phyloP scores from a whole-genome alignment of 2,888 invertebrate species.

The Drosophila robusta region DNA sequence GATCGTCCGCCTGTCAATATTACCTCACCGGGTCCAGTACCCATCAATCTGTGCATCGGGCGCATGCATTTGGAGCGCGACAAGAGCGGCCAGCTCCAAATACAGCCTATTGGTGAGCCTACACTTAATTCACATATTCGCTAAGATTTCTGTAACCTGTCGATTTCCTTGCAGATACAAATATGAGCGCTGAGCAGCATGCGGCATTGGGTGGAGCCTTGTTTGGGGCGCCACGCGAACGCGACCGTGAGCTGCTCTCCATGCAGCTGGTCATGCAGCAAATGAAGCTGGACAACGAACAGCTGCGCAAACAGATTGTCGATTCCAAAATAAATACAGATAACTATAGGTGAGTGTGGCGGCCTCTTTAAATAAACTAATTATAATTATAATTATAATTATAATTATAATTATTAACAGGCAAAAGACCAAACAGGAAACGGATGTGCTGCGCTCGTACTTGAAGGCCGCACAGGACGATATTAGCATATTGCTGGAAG shows the following conservation, averaged over 20 bases:
- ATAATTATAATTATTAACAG: constrained; percentile 49
- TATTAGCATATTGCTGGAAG: constrained; percentile 89
- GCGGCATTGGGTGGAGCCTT: constrained; percentile 57
- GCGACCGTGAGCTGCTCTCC: constrained; percentile 85
- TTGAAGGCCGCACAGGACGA: constrained; percentile 91
- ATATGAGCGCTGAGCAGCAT: constrained; percentile 48
- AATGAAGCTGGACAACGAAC: constrained; percentile 88
- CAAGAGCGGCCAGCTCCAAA: constrained; percentile 90
- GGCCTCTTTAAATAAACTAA: background rate
- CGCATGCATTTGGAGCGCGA: constrained; percentile 90
- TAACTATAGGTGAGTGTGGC: constrained; percentile 85
- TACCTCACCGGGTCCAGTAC: constrained; percentile 93
- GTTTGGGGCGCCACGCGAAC: constrained; percentile 78
- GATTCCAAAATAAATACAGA: constrained; percentile 86
- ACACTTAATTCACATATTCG: fast-evolving
- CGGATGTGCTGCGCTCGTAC: constrained; percentile 87
- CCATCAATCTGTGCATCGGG: constrained; percentile 90
- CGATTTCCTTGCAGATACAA: constrained; percentile 49
- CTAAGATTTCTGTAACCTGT: background rate
- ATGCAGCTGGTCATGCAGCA: constrained; percentile 86
- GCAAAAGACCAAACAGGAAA: constrained; percentile 86
- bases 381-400: background rate
- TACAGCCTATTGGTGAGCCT: constrained; percentile 87
- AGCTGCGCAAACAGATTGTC: constrained; percentile 87
- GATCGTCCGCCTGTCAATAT: constrained; percentile 93